phyloP scores from a whole-genome alignment of 2,797 vertebrate genomes.

The Ispidina picta region DNA sequence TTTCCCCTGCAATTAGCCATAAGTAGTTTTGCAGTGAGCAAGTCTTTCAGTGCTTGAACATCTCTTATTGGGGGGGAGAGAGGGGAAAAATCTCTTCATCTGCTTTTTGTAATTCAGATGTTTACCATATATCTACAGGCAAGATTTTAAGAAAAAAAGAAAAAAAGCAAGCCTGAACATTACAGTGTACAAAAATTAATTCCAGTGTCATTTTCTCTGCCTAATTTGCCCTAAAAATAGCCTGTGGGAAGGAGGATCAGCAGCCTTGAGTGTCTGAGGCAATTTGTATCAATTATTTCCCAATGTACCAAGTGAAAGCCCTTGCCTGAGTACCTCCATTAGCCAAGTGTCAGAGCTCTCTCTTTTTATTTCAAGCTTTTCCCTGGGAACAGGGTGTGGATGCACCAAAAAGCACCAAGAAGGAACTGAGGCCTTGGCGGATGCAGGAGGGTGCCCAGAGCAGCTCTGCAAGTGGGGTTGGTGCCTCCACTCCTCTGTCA shows the following conservation, averaged over 20 bases:
- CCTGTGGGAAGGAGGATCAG: conserved; percentile 1
- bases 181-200: neutral
- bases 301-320: neutral
- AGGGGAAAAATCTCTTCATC: neutral
- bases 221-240: conserved; percentile 28
- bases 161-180: neutral
- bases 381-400: neutral
- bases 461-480: neutral
- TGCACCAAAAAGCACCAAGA: neutral
- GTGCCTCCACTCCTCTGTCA: conserved; percentile 2
- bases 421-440: neutral
- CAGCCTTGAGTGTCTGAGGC: conserved; percentile 3
- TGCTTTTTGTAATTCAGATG: neutral
- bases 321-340: neutral
- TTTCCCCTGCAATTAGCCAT: neutral
- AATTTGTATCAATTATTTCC: conserved; percentile 45
- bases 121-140: neutral
- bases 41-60: neutral
- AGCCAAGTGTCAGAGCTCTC: neutral
- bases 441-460: neutral
- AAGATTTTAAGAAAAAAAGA: neutral
- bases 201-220: neutral
- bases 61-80: neutral
- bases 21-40: neutral
- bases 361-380: conserved; percentile 2